Evolutionary conservation across 2,113 vertebrate species (phyloP).

Genomic region (Rhodinocichla rosea): DNA sequence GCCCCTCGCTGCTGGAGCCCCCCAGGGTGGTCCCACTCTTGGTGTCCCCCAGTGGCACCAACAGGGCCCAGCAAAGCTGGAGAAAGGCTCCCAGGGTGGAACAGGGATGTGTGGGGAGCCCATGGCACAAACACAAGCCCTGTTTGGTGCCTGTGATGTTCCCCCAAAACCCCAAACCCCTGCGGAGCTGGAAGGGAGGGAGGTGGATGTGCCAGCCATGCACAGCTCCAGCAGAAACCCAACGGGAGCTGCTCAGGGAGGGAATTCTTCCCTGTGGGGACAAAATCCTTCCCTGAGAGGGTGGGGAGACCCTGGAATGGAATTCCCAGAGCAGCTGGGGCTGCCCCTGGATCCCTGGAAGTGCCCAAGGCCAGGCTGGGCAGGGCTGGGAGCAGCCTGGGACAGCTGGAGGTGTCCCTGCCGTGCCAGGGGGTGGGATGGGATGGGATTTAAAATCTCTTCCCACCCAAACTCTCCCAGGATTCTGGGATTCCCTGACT

Average conservation of each 20-base stretch:
- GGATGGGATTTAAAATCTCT: neutral
- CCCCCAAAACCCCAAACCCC: neutral
- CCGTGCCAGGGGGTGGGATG: no score
- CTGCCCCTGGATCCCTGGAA: neutral
- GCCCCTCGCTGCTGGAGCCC: accelerated
- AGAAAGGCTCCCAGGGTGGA: accelerated
- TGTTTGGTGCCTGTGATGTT: accelerated
- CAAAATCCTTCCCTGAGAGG: neutral
- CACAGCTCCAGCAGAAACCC: neutral
- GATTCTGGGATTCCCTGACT: no score
- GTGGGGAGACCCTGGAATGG: neutral
- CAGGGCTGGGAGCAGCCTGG: neutral
- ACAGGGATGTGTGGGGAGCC: accelerated
- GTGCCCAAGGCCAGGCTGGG: neutral
- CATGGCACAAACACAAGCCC: accelerated
- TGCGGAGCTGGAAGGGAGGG: neutral
- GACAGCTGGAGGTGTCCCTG: neutral
- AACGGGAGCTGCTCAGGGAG: accelerated
- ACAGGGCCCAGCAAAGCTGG: accelerated
- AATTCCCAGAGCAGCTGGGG: neutral
- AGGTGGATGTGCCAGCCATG: neutral
- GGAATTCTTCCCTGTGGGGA: neutral
- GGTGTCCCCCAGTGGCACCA: neutral
- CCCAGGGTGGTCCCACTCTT: accelerated
- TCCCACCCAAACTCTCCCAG: neutral